Evolutionary conservation across 2,888 invertebrate species (phyloP).

Genomic region (Pharmacophagus antenor): DNA sequence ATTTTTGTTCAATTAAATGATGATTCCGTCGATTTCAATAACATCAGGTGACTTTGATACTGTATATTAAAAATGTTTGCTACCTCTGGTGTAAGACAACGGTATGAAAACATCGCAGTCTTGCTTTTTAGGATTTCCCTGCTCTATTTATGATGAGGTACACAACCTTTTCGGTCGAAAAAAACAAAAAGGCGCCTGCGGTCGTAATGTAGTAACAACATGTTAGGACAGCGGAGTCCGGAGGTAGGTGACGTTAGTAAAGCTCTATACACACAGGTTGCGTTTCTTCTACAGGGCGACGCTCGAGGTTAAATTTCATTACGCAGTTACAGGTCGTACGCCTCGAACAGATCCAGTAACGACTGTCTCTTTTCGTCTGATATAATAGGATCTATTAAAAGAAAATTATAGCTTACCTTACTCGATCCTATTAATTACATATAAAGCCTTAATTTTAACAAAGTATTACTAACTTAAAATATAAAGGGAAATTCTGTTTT

Average conservation of each 20-base stretch:
- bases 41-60: no score
- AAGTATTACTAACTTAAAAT: background rate
- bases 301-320: constrained; percentile 37
- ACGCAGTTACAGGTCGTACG: constrained; percentile 35
- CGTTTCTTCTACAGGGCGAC: background rate
- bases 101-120: no score
- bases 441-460: background rate
- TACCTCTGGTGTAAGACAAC: no score
- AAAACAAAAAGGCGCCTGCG: no score
- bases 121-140: no score
- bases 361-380: constrained; percentile 34
- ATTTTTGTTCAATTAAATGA: no score
- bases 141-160: no score
- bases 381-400: constrained; percentile 33
- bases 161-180: no score
- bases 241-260: background rate
- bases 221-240: background rate
- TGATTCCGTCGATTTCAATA: no score
- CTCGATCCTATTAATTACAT: background rate
- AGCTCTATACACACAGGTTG: background rate
- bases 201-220: no score
- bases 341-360: constrained; percentile 39
- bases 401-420: constrained; percentile 23
- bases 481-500: background rate
- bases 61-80: no score